Evolutionary conservation across 2,113 vertebrate genomes (phyloP), one percentile per base, ranked within the genome.

Genomic region (Phaethornis superciliosus): DNA sequence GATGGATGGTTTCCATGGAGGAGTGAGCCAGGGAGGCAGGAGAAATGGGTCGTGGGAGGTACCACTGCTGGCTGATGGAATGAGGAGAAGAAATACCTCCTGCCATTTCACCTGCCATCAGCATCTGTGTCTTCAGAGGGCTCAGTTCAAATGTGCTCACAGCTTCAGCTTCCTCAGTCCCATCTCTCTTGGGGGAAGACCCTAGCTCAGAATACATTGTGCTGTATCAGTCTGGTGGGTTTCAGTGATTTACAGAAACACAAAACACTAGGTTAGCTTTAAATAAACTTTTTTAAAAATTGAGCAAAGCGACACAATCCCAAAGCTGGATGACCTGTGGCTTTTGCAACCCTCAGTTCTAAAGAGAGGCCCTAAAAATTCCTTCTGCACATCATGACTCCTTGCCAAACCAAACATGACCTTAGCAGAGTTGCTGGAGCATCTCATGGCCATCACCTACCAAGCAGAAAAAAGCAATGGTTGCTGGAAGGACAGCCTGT

Each of bases 1-100:
- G 81, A 37, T 0, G 17, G 83, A 55, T 58, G 88, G 85, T 92
- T 96, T 69, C 94, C 81, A 85, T 79, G 84, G 78, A 96, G 67
- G 71, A 94, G 30, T 0, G 37, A 94, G 59, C 28, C 28, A 30
- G 64, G 54, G 44, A 90, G 46, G 68, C 80, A 78, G 75, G 22
- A 62, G 64, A 51, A 32, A 70, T 10, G 46, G 46, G 19, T 20
- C 0, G 3, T 5, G 3, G 65, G 62, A 85, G 71, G 76, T 13
- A 28, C 54, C 4, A 19, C 52, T 42, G 54, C 71, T 19, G 40
- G 40, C 27, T 1, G 3, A n/a, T 26, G 62, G 49, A 32, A 42
- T 0, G 2, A 72, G 15, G n/a, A 68, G 42, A 23, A 91, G 62
- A 74, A 35, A 58, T 23, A 12, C 16, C 78, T 85, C 60, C 62